These are phyloP conservation scores for Hylaea fasciaria DNA, from an alignment of 2,888 invertebrate species.

Conservation along the genomic window DNA sequence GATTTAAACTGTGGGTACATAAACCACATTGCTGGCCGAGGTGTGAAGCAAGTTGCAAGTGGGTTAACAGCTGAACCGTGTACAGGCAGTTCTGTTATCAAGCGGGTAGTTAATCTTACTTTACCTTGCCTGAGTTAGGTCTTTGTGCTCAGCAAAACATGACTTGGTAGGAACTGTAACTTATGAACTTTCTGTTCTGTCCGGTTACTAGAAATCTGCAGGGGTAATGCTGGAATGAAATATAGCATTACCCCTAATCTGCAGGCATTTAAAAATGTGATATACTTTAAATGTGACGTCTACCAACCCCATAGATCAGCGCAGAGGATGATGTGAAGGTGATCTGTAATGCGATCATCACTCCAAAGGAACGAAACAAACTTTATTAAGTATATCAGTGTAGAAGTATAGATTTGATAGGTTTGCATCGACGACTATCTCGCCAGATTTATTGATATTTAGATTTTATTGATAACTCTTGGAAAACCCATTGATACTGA, in stretches of 20 bases:
- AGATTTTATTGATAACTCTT: background rate
- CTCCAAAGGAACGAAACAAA: too few species aligned
- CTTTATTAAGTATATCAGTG: too few species aligned
- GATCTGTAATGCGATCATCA: too few species aligned
- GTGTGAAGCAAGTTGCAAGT: constrained; percentile 34
- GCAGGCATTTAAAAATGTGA: too few species aligned
- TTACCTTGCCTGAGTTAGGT: constrained; percentile 3
- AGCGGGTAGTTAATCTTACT: constrained; percentile 19
- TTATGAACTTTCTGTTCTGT: constrained; percentile 13
- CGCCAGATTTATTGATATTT: too few species aligned
- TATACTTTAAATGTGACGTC: too few species aligned
- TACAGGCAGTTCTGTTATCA: constrained; percentile 35
- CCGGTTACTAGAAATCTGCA: background rate
- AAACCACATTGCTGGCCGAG: constrained; percentile 13
- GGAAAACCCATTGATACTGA: background rate
- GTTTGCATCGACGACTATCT: too few species aligned
- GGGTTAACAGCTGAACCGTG: constrained; percentile 38
- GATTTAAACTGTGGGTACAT: constrained; percentile 10
- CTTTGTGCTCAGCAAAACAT: constrained; percentile 12
- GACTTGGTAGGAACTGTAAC: constrained; percentile 10
- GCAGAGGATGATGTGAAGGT: too few species aligned
- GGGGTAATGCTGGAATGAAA: too few species aligned
- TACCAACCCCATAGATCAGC: too few species aligned
- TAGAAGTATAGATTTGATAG: too few species aligned
- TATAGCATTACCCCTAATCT: too few species aligned